Conservation (phyloP, 2,888 invertebrate species). For the Andrena marginata region DNA sequence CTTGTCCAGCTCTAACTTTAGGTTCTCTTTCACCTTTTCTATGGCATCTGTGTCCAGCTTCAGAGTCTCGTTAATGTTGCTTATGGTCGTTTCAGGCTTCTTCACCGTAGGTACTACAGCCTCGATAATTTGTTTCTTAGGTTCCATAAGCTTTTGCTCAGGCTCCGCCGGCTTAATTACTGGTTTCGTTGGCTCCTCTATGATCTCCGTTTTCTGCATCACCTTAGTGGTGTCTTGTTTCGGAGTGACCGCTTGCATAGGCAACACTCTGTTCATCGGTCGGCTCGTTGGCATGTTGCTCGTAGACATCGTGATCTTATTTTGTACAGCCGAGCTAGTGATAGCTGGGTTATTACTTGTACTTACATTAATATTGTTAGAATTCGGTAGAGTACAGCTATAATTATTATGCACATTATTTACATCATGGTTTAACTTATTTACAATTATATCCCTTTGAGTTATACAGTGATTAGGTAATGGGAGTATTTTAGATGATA, state of each 20-base stretch:
- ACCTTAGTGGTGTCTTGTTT: constrained; percentile 85
- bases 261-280: constrained; percentile 92
- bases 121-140: constrained; percentile 59
- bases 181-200: constrained; percentile 80
- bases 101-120: constrained; percentile 49
- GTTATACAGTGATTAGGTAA: constrained; percentile 78
- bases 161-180: constrained; percentile 73
- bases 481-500: constrained; percentile 79
- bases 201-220: constrained; percentile 73
- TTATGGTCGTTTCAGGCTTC: constrained; percentile 48
- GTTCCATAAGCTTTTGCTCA: constrained; percentile 60
- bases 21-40: constrained; percentile 73
- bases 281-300: constrained; percentile 85
- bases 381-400: constrained; percentile 68
- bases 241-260: constrained; percentile 89
- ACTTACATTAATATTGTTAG: constrained; percentile 65
- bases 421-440: constrained; percentile 76
- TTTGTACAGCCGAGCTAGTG: constrained; percentile 84
- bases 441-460: constrained; percentile 76
- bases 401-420: constrained; percentile 78
- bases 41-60: constrained; percentile 66
- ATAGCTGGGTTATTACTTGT: constrained; percentile 77
- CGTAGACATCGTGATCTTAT: constrained; percentile 80
- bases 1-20: constrained; percentile 70
- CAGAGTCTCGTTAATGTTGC: constrained; percentile 49